Percentiles rank a stretch among this genome's conserved stretches.
These are phyloP conservation scores for Pristionchus arcanus DNA, from an alignment of 2,888 invertebrate species.

Conservation along the genomic window DNA sequence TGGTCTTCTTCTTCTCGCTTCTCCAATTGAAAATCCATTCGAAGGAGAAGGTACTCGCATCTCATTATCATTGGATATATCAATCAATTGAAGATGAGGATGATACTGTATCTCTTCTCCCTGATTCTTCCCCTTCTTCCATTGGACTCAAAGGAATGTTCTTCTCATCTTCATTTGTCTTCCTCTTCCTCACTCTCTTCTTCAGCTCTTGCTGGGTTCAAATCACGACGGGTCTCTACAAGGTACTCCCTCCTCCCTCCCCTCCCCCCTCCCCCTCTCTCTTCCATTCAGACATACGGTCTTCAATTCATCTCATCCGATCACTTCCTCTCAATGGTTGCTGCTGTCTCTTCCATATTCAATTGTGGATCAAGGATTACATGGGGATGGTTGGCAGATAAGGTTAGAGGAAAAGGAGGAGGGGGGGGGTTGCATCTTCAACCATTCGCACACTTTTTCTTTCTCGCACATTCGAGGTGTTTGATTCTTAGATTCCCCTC, in stretches of 20 bases:
- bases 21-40: slow-evolving; percentile 60
- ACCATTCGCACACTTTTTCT: too few relatives aligned
- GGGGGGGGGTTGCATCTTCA: neutral
- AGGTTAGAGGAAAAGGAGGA: slow-evolving; percentile 57
- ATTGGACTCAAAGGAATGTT: slow-evolving; percentile 56
- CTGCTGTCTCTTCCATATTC: slow-evolving; percentile 73
- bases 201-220: slow-evolving; percentile 75
- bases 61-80: neutral
- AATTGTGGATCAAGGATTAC: slow-evolving; percentile 74
- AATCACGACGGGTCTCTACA: slow-evolving; percentile 74
- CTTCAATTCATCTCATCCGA: slow-evolving; percentile 76
- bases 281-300: slow-evolving; percentile 69
- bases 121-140: neutral
- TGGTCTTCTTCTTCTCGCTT: slow-evolving; percentile 72
- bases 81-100: slow-evolving; percentile 50
- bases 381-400: slow-evolving; percentile 75
- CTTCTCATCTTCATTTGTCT: slow-evolving; percentile 69
- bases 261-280: neutral
- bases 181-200: slow-evolving; percentile 72
- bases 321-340: slow-evolving; percentile 76
- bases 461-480: too few relatives aligned
- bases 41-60: slow-evolving; percentile 13
- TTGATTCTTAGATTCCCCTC: too few relatives aligned
- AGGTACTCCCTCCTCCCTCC: slow-evolving; percentile 61
- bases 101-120: slow-evolving; percentile 8